Percentiles rank a stretch among this genome's conserved stretches.
Conservation (phyloP, 2,113 vertebrate genomes). For the Octodon degus region DNA sequence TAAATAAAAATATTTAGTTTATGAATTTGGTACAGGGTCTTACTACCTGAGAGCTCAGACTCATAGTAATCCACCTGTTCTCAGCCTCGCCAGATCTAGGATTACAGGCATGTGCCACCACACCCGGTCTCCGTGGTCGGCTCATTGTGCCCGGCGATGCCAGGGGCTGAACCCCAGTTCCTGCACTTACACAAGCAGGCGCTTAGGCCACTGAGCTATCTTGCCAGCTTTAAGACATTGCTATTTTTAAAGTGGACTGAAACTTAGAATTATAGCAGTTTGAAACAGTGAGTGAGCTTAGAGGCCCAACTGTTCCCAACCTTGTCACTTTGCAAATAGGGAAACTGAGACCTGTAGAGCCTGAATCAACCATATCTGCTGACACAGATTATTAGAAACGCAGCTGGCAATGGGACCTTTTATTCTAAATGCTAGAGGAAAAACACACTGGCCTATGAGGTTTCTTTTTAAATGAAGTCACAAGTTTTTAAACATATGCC, state of each 20-base stretch:
- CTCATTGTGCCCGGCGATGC: no score
- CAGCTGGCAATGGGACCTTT: not conserved
- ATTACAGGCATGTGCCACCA: no score
- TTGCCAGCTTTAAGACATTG: not conserved
- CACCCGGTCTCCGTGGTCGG: no score
- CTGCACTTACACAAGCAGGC: no score
- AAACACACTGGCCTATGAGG: not conserved
- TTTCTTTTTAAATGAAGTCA: not conserved
- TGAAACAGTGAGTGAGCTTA: not conserved
- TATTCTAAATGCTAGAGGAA: not conserved
- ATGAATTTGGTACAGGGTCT: no score
- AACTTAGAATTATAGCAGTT: not conserved
- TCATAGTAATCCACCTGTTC: no score
- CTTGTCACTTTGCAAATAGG: not conserved
- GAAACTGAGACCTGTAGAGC: not conserved
- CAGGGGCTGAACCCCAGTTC: no score
- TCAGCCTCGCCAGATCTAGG: no score
- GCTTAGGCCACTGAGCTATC: no score
- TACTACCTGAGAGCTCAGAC: no score
- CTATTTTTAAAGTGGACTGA: not conserved
- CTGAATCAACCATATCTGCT: not conserved
- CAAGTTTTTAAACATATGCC: not conserved
- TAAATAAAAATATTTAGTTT: no score
- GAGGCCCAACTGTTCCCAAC: not conserved
- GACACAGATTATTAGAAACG: not conserved